A percentile compares a stretch with the other conserved stretches of the same genome.
These are phyloP conservation scores for Bombus pyrosoma DNA, from an alignment of 1,140 invertebrate genomes.

Conservation along the genomic window DNA sequence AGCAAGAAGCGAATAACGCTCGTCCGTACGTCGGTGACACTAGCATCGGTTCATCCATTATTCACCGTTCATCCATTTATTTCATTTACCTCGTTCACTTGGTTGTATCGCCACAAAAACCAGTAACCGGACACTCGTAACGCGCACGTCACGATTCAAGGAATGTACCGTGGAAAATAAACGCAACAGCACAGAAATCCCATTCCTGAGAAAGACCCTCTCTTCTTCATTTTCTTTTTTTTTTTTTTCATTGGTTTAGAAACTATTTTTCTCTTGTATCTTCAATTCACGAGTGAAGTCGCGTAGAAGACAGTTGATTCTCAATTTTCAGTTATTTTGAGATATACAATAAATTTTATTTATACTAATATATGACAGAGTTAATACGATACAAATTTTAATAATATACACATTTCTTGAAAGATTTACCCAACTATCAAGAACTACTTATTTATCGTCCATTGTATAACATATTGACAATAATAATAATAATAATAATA, in stretches of 20 bases:
- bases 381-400: too few species aligned
- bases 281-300: background rate
- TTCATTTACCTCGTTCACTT: slow-evolving; percentile 43
- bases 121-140: slow-evolving; percentile 26
- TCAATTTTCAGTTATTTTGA: background rate
- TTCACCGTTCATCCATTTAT: slow-evolving; percentile 49
- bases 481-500: too few species aligned
- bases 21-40: slow-evolving; percentile 23
- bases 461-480: too few species aligned
- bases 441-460: background rate
- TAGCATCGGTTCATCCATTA: slow-evolving; percentile 43
- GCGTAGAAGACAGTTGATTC: background rate
- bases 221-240: background rate
- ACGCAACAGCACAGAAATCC: background rate
- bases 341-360: too few species aligned
- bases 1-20: slow-evolving; percentile 9
- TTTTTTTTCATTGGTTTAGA: background rate
- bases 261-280: background rate
- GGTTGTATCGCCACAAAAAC: slow-evolving; percentile 23
- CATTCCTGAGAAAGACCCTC: background rate
- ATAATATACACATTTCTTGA: too few species aligned
- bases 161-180: slow-evolving; percentile 39
- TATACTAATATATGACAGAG: too few species aligned
- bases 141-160: background rate
- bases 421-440: background rate